phyloP scores from a whole-genome alignment of 2,888 invertebrate species.

The Nemotelus pantherinus region DNA sequence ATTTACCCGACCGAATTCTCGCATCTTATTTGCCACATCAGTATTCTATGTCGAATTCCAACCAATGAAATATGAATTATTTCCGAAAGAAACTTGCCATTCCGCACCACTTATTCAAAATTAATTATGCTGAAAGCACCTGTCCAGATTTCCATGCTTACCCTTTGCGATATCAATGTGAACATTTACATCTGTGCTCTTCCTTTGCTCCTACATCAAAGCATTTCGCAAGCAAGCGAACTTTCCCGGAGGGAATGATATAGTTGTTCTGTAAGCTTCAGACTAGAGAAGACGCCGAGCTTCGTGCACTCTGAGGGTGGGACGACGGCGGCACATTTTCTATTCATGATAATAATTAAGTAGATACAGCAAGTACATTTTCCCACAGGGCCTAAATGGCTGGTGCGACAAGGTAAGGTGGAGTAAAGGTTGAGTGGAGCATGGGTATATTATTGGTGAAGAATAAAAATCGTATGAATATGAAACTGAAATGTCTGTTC shows the following conservation, averaged over 20 bases:
- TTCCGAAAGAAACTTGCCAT: background rate
- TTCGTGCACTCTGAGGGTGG: no score
- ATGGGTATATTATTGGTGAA: no score
- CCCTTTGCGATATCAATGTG: constrained; percentile 36
- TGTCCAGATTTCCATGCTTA: constrained; percentile 32
- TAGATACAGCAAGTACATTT: constrained; percentile 28
- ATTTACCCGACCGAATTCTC: no score
- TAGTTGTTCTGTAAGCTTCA: no score
- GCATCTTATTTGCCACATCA: no score
- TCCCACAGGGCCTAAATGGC: constrained; percentile 6
- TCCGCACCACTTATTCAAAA: constrained; percentile 16
- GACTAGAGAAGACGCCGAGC: no score
- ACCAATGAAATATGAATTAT: background rate
- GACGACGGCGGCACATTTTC: constrained; percentile 1
- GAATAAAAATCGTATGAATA: no score
- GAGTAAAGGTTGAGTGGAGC: no score
- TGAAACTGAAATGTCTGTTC: no score
- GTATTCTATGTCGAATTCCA: background rate
- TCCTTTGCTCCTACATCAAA: constrained; percentile 20
- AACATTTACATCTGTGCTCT: constrained; percentile 29
- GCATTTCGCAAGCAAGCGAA: background rate
- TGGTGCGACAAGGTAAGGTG: no score
- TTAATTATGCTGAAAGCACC: constrained; percentile 35
- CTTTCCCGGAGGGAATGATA: no score
- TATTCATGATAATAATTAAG: constrained; percentile 41